Evolutionary conservation across 1,140 invertebrate species (phyloP).

Genomic region (Teleogryllus occipitalis): DNA sequence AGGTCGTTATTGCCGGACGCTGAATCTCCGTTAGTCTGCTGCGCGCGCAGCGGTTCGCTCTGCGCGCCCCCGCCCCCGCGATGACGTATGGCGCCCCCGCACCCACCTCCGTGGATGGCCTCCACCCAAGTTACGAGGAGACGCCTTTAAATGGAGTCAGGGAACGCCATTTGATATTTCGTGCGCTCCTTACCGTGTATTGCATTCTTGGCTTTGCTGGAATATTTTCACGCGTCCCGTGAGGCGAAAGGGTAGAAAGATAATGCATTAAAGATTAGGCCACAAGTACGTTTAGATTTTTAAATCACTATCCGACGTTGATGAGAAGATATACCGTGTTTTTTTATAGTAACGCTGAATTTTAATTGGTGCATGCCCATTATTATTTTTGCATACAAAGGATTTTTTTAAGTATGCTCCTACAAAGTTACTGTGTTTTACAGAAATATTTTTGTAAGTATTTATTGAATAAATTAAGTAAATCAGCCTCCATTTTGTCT

Average conservation of each 20-base stretch:
- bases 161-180: neutral
- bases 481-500: no score
- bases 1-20: neutral
- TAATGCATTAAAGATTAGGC: neutral
- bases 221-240: neutral
- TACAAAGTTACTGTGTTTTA: no score
- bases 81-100: neutral
- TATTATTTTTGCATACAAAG: no score
- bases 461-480: no score
- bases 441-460: no score
- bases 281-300: neutral
- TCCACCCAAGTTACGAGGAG: neutral
- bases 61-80: no score
- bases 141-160: neutral
- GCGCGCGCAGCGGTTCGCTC: neutral
- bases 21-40: neutral
- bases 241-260: neutral
- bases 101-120: no score
- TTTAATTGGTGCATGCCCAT: neutral
- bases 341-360: neutral
- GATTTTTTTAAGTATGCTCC: no score
- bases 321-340: neutral
- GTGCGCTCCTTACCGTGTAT: neutral
- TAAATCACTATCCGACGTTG: neutral
- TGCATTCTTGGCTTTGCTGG: neutral